These are phyloP conservation scores for Drosophila teissieri DNA, from an alignment of 1,140 invertebrate genomes.

Conservation along the genomic window DNA sequence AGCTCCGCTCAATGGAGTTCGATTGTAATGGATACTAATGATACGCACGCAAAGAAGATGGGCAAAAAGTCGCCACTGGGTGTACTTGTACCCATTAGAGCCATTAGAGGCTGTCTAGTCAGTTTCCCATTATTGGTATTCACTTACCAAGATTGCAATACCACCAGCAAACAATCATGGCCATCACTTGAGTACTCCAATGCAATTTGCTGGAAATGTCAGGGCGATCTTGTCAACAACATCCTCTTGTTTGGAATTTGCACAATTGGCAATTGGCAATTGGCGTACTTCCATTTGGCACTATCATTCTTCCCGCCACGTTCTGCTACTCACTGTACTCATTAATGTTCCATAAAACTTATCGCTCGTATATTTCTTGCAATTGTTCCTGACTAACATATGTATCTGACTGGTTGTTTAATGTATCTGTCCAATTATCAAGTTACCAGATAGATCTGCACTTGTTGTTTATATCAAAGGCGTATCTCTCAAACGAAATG, in stretches of 20 bases:
- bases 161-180: constrained; percentile 16
- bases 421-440: neutral
- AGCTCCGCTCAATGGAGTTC: neutral
- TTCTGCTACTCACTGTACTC: neutral
- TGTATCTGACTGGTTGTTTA: neutral
- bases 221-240: constrained; percentile 27
- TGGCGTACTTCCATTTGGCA: neutral
- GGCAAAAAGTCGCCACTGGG: neutral
- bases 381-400: neutral
- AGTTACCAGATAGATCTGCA: neutral
- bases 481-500: neutral
- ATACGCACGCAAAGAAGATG: constrained; percentile 3
- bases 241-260: constrained; percentile 27
- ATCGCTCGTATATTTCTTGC: no score
- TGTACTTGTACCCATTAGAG: neutral
- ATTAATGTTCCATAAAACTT: constrained; percentile 3
- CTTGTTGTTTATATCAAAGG: neutral
- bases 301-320: neutral
- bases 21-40: neutral
- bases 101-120: neutral
- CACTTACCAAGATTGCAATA: constrained; percentile 43
- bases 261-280: constrained; percentile 42
- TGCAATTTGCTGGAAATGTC: constrained; percentile 32
- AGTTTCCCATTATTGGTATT: constrained; percentile 18
- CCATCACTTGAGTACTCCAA: constrained; percentile 2